phyloP scores from a whole-genome alignment of 2,797 vertebrate species.

The Tenualosa ilisha region DNA sequence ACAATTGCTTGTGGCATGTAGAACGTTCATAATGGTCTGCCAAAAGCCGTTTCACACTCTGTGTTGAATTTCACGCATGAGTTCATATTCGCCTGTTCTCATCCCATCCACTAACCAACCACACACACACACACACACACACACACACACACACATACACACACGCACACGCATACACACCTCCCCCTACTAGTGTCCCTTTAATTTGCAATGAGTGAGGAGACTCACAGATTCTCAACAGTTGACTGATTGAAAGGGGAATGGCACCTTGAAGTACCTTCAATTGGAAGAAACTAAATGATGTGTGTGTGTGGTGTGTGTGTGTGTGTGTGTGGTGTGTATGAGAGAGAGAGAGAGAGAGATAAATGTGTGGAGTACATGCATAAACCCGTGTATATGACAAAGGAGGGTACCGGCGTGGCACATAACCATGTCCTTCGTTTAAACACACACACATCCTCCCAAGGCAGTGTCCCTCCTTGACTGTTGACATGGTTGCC shows the following conservation, averaged over 20 bases:
- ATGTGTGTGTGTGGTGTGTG: background rate
- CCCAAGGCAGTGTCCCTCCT: constrained; percentile 34
- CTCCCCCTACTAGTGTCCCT: background rate
- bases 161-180: background rate
- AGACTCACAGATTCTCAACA: constrained; percentile 32
- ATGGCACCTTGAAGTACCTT: constrained; percentile 27
- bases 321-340: background rate
- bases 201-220: constrained; percentile 43
- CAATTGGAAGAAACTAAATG: background rate
- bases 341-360: background rate
- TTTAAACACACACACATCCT: constrained; percentile 28
- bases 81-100: constrained; percentile 37
- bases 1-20: constrained; percentile 41
- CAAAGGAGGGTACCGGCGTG: constrained; percentile 33
- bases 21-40: constrained; percentile 51
- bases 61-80: constrained; percentile 57
- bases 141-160: background rate
- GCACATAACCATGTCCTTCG: constrained; percentile 59
- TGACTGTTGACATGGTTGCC: background rate
- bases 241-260: constrained; percentile 25
- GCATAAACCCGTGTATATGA: background rate
- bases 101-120: background rate
- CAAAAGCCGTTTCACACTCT: constrained; percentile 56
- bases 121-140: constrained; percentile 6
- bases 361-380: too few species aligned